phyloP scores from a whole-genome alignment of 2,113 vertebrate species.

The Nesoenas mayeri region DNA sequence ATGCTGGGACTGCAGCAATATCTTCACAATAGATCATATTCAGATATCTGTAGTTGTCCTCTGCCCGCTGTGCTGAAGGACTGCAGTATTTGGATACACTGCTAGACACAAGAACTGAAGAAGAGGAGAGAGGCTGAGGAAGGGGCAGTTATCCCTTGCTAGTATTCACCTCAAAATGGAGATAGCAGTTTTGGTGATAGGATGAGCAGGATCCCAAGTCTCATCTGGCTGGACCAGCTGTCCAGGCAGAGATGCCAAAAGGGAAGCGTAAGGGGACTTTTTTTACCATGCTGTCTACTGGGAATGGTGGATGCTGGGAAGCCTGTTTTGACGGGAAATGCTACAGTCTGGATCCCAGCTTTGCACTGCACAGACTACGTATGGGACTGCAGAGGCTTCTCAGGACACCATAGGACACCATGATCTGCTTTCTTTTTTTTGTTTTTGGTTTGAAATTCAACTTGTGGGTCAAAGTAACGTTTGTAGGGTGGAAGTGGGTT shows the following conservation, averaged over 20 bases:
- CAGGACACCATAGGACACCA: accelerated
- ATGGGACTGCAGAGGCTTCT: not conserved
- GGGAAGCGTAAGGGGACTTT: not conserved
- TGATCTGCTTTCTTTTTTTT: not conserved
- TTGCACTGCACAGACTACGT: accelerated
- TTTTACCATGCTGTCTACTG: not conserved
- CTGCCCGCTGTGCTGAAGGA: not conserved
- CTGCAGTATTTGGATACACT: not conserved
- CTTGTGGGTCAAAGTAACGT: not conserved
- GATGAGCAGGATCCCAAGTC: not conserved
- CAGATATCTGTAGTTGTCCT: not conserved
- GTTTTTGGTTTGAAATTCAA: not conserved
- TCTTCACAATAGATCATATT: not conserved
- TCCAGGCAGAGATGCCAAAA: not conserved
- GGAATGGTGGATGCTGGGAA: not conserved
- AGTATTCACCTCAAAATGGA: not conserved
- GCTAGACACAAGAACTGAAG: not conserved
- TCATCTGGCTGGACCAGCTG: not conserved
- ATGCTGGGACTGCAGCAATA: not conserved
- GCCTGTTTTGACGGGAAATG: not conserved
- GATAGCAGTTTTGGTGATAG: not conserved
- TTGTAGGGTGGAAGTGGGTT: not conserved
- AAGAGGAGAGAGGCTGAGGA: not conserved
- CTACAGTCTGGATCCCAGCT: not conserved
- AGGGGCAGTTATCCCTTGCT: not conserved